Conservation (phyloP, 2,113 vertebrate genomes). For the Pogonocichla stellata region DNA sequence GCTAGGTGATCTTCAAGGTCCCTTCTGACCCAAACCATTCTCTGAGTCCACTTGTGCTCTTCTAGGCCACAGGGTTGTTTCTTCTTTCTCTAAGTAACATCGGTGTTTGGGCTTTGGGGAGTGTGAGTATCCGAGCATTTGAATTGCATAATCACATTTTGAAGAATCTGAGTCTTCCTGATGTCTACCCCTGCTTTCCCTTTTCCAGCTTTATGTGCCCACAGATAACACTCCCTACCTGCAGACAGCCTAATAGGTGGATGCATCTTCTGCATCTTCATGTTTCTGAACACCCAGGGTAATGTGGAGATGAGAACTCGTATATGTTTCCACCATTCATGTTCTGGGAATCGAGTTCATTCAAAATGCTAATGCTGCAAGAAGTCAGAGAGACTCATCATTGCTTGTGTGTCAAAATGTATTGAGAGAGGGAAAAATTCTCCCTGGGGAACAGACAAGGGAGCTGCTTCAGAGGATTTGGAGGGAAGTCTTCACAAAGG, state of each 20-base stretch:
- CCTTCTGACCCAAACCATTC: background rate
- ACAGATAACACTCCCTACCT: background rate
- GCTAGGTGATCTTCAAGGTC: background rate
- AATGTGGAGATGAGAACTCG: background rate
- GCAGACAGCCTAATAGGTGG: background rate
- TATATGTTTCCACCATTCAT: background rate
- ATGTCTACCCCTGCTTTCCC: background rate
- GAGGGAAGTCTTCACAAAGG: background rate
- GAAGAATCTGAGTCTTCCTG: background rate
- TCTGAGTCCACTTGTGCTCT: background rate
- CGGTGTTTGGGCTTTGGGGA: background rate
- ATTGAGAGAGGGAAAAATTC: background rate
- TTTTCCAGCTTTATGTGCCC: background rate
- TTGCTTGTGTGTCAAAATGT: slow-evolving; percentile 19
- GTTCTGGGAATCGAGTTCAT: background rate
- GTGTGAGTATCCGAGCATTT: background rate
- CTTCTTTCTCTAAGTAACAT: background rate
- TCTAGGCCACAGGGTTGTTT: background rate
- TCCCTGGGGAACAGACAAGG: background rate
- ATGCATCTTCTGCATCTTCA: background rate
- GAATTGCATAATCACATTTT: background rate
- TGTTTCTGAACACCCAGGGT: background rate
- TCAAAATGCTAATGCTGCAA: slow-evolving; percentile 4
- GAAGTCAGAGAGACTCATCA: slow-evolving; percentile 20
- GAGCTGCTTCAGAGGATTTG: background rate